phyloP scores from a whole-genome alignment of 2,797 vertebrate species.

The Lithobates sylvaticus region DNA sequence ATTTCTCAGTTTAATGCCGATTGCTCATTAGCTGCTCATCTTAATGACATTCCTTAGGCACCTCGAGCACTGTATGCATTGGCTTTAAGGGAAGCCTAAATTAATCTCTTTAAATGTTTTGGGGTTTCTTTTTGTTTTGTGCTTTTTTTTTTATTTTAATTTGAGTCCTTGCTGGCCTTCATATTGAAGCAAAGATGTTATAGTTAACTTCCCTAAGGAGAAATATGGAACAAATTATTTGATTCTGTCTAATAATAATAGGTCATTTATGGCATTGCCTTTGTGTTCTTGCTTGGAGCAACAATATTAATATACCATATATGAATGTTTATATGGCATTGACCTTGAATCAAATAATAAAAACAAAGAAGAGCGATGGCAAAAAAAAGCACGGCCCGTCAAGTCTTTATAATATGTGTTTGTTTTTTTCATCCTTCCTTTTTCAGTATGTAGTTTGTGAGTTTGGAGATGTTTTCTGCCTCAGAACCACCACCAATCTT shows the following conservation, averaged over 20 bases:
- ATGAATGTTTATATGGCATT: too few relatives aligned
- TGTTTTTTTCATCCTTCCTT: too few relatives aligned
- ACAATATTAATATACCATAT: too few relatives aligned
- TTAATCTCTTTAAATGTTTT: constrained; percentile 77
- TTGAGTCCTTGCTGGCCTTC: constrained; percentile 70
- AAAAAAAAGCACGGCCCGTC: too few relatives aligned
- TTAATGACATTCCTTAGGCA: constrained; percentile 91
- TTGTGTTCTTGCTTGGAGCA: not conserved
- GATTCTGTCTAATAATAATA: constrained; percentile 8
- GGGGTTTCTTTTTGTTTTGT: constrained; percentile 62
- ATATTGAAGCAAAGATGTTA: constrained; percentile 65
- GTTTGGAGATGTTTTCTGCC: too few relatives aligned
- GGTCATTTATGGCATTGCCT: constrained; percentile 8
- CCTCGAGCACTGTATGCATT: constrained; percentile 87
- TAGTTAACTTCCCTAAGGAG: constrained; percentile 22
- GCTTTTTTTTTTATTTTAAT: constrained; percentile 59
- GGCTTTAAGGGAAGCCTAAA: constrained; percentile 88
- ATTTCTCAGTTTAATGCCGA: constrained; percentile 84
- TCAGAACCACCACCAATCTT: too few relatives aligned
- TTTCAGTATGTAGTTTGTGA: too few relatives aligned
- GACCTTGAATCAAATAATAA: too few relatives aligned
- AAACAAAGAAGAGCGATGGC: too few relatives aligned
- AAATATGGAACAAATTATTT: constrained; percentile 33
- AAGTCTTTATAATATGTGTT: too few relatives aligned
- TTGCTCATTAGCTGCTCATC: constrained; percentile 96